A percentile compares a stretch with the other conserved stretches of the same genome.
Evolutionary conservation across 2,797 vertebrate species (phyloP).

Genomic region (Takifugu rubripes): DNA sequence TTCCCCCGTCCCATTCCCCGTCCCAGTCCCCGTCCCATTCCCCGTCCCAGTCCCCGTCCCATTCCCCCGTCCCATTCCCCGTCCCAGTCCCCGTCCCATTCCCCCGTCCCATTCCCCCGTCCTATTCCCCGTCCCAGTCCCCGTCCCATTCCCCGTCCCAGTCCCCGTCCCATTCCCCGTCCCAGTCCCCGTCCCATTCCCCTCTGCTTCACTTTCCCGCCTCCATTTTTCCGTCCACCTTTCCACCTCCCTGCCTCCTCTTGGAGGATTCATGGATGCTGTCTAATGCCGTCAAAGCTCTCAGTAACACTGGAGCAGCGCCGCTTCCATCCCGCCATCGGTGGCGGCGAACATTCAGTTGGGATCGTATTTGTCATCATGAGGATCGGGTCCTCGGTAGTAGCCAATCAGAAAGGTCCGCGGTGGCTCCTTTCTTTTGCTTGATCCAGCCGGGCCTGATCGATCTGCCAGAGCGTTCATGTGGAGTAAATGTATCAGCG

Average conservation of each 20-base stretch:
- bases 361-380: constrained; percentile 68
- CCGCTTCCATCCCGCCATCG: constrained; percentile 60
- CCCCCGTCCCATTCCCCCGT: too few species aligned
- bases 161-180: not conserved
- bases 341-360: constrained; percentile 60
- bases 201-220: constrained; percentile 24
- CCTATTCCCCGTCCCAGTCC: not conserved
- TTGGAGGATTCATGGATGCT: constrained; percentile 45
- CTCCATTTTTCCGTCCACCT: constrained; percentile 23
- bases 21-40: constrained; percentile 33
- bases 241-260: constrained; percentile 10
- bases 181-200: constrained; percentile 35
- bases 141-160: constrained; percentile 15
- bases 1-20: not conserved
- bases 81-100: too few species aligned
- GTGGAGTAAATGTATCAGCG: constrained; percentile 19
- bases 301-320: constrained; percentile 73
- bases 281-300: constrained; percentile 66
- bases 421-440: constrained; percentile 51
- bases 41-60: constrained; percentile 28
- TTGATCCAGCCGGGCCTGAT: constrained; percentile 64
- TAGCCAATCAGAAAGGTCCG: constrained; percentile 70
- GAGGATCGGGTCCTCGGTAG: constrained; percentile 64
- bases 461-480: constrained; percentile 66
- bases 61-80: too few species aligned